phyloP scores from a whole-genome alignment of 2,113 vertebrate species.

The Leucopsar rothschildi region DNA sequence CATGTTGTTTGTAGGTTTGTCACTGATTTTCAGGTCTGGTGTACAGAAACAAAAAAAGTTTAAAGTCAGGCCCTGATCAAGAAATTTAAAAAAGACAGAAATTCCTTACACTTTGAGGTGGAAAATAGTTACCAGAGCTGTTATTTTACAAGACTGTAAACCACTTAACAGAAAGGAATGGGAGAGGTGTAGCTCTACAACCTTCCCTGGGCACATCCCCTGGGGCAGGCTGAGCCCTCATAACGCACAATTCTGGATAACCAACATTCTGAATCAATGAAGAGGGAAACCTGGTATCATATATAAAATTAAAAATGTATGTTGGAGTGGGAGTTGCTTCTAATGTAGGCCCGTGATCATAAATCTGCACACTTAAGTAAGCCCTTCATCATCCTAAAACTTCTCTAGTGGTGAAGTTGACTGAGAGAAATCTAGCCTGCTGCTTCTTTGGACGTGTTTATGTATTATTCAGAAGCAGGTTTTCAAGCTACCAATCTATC shows the following conservation, averaged over 20 bases:
- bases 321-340: not conserved
- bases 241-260: accelerated
- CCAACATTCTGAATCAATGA: not conserved
- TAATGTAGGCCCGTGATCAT: not conserved
- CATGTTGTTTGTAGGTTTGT: not conserved
- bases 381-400: not conserved
- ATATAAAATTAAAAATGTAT: not conserved
- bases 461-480: not conserved
- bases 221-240: not conserved
- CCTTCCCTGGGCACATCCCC: accelerated
- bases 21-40: not conserved
- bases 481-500: not conserved
- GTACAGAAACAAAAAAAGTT: not conserved
- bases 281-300: not conserved
- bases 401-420: not conserved
- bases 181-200: not conserved
- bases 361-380: not conserved
- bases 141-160: not conserved
- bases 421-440: not conserved
- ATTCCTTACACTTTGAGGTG: not conserved
- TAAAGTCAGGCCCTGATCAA: not conserved
- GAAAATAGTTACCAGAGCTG: not conserved
- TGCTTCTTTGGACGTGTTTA: not conserved
- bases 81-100: not conserved
- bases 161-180: not conserved